These are phyloP conservation scores for Tetrapedia diversipes DNA, from an alignment of 2,888 invertebrate genomes.

Conservation along the genomic window DNA sequence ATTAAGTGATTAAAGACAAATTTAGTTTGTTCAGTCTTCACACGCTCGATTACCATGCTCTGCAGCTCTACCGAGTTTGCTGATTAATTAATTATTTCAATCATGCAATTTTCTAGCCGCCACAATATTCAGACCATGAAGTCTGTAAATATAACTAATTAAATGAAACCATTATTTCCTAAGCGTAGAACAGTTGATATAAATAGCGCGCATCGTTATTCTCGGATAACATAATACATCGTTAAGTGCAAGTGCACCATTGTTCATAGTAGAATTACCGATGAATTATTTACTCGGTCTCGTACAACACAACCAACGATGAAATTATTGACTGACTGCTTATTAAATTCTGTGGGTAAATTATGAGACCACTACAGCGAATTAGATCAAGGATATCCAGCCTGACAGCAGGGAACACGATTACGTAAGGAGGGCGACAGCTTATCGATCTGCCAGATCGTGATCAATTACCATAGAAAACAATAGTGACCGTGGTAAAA, in stretches of 20 bases:
- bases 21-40: background rate
- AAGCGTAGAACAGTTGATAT: background rate
- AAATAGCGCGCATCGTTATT: slow-evolving; percentile 23
- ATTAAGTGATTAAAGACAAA: background rate
- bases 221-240: slow-evolving; percentile 1
- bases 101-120: background rate
- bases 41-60: background rate
- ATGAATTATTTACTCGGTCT: background rate
- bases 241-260: background rate
- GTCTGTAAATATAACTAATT: background rate
- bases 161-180: slow-evolving; percentile 20
- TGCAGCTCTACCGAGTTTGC: background rate
- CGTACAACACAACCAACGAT: background rate
- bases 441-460: slow-evolving; percentile 13
- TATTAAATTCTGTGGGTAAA: slow-evolving; percentile 17
- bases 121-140: slow-evolving; percentile 32
- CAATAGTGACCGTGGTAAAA: no score
- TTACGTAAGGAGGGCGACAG: slow-evolving; percentile 48
- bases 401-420: slow-evolving; percentile 7
- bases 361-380: slow-evolving; percentile 29
- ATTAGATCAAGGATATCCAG: slow-evolving; percentile 63
- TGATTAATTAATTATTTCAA: slow-evolving; percentile 16
- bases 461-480: slow-evolving; percentile 10
- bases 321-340: background rate
- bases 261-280: background rate